Evolutionary conservation across 2,113 vertebrate genomes (phyloP), one percentile per base, ranked within the genome.

Genomic region (Tor tambroides): DNA sequence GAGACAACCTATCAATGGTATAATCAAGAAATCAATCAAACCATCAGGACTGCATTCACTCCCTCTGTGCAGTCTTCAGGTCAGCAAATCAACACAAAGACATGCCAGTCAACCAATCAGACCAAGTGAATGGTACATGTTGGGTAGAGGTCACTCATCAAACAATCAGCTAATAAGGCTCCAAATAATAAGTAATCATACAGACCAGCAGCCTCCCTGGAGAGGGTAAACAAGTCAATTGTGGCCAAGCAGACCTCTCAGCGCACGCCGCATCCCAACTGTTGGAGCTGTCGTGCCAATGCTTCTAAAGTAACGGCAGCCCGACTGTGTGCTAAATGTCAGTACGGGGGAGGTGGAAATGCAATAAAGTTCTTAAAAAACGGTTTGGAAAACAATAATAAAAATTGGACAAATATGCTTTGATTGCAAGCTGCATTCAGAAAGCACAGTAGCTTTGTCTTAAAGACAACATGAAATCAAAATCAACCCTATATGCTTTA

Each of bases 21-120:
- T 86, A 80, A 90, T 90, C 87, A 85, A 32, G 71, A 79, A 87
- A 87, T 87, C 86, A 81, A 87, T 89, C 87, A 75, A 77, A 78
- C 88, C 84, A 87, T 89, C 75, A 89, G 83, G 11, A 59, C 80
- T 41, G 51, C 49, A 86, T 88, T 88, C 87, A 86, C 76, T 86
- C 59, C 21, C 63, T 78, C 81, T 41, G 32, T 14, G 7, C 35
- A 85, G 72, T 83, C 85, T 54, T 86, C 85, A 38, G 54, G 85
- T 86, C 59, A 32, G 82, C 87, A 78, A 86, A 88, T 88, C 77
- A 82, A 71, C 77, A 76, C 82, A 84, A 90, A 85, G 54, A 38
- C 75, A 11, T 32, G 32, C 63, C 46, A 59, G 23, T 86, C 81
- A 65, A 74, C 77, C 67, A 88, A 87, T 88, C 79, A 86, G 80